Evolutionary conservation across 92 coral and sea anemone genomes (phyloP).

Genomic region (Ricordea florida): DNA sequence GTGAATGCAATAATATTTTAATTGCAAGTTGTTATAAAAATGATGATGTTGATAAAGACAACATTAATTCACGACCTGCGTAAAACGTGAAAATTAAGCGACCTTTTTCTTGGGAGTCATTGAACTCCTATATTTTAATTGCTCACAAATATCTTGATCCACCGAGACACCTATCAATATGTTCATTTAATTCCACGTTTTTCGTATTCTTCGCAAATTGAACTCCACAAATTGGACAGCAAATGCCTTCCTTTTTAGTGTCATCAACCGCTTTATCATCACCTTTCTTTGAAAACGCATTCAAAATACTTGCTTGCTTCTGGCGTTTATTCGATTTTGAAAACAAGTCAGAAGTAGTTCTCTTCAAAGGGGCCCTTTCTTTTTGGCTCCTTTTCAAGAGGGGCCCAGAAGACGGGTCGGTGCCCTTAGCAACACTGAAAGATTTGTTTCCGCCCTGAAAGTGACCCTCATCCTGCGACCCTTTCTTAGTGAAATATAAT

Average conservation of each 20-base stretch:
- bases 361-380: slow-evolving; percentile 50
- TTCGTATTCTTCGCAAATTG: slow-evolving; percentile 63
- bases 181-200: slow-evolving; percentile 79
- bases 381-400: slow-evolving; percentile 12
- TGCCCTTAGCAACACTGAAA: not conserved
- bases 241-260: slow-evolving; percentile 29
- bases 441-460: not conserved
- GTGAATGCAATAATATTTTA: no score
- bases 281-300: slow-evolving; percentile 57
- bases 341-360: slow-evolving; percentile 25
- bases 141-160: slow-evolving; percentile 16
- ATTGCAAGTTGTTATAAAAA: no score
- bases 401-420: not conserved
- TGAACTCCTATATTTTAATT: not conserved
- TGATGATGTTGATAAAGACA: no score
- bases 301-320: slow-evolving; percentile 70
- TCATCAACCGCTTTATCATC: not conserved
- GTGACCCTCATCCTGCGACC: not conserved
- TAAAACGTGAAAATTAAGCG: no score
- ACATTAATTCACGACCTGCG: no score
- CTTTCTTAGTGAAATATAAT: not conserved
- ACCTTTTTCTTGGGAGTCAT: no score
- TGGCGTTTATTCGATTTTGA: slow-evolving; percentile 46
- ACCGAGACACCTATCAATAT: slow-evolving; percentile 83
- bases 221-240: slow-evolving; percentile 86